Conservation (phyloP, 2,113 vertebrate genomes). For the Hippocampus mohnikei region DNA sequence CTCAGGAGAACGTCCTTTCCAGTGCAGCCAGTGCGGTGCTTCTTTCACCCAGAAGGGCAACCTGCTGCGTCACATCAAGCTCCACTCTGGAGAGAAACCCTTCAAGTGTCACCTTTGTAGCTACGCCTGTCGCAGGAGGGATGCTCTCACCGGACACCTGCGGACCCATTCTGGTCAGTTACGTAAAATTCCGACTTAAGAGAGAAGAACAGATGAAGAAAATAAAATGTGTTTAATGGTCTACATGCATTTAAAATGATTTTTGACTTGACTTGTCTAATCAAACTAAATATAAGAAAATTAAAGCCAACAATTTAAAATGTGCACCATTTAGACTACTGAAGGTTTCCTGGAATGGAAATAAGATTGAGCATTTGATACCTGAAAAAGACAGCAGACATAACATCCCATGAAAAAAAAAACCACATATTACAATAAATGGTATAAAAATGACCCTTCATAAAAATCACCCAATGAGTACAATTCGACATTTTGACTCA, state of each 20-base stretch:
- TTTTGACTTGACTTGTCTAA: neutral
- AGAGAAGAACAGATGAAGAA: no score
- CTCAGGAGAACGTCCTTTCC: slow-evolving; percentile 94
- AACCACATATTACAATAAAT: neutral
- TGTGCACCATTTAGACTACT: neutral
- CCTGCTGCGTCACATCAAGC: slow-evolving; percentile 97
- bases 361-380: neutral
- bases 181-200: neutral
- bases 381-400: neutral
- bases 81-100: slow-evolving; percentile 97
- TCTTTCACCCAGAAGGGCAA: slow-evolving; percentile 99
- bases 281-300: neutral
- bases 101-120: slow-evolving; percentile 99
- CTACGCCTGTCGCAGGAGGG: slow-evolving; percentile 94
- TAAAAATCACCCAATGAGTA: neutral
- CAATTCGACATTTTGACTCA: neutral
- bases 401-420: neutral
- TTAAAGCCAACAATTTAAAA: neutral
- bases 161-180: slow-evolving; percentile 94
- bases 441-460: neutral
- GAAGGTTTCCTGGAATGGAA: no score
- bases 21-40: slow-evolving; percentile 95
- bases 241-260: neutral
- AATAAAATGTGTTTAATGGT: neutral
- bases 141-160: slow-evolving; percentile 93